A percentile compares a stretch with the other conserved stretches of the same genome.
Evolutionary conservation across 2,888 invertebrate species (phyloP).

Genomic region (Isotomurus palustris): DNA sequence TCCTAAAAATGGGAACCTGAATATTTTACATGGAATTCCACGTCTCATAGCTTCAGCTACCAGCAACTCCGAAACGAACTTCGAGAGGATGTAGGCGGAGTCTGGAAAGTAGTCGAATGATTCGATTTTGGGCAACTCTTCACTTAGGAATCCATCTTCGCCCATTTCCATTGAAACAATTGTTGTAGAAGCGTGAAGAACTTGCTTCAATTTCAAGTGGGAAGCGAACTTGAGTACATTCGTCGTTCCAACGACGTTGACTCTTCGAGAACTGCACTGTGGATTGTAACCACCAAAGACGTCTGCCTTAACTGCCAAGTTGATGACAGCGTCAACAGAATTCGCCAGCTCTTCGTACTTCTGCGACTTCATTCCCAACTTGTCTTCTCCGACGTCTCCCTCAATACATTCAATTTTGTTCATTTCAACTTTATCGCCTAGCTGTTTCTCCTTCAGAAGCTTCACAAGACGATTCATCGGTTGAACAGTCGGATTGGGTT

Average conservation of each 20-base stretch:
- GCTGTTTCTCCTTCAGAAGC: constrained; percentile 21
- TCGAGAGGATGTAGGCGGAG: neutral
- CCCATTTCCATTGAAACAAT: neutral
- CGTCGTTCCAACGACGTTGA: neutral
- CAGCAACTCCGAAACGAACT: neutral
- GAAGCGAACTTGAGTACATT: neutral
- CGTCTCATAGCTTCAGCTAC: neutral
- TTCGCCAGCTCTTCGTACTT: neutral
- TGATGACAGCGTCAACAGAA: neutral
- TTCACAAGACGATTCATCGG: constrained; percentile 19
- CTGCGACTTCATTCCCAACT: constrained; percentile 5
- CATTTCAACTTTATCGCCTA: constrained; percentile 20
- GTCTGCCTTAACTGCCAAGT: neutral
- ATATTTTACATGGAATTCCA: neutral
- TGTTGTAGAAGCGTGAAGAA: neutral
- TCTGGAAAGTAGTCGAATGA: neutral
- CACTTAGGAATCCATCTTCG: neutral
- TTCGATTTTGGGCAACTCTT: neutral
- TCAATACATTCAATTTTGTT: constrained; percentile 16
- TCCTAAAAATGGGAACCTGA: neutral
- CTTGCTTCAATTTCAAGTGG: neutral
- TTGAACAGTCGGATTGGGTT: constrained; percentile 18
- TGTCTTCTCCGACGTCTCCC: constrained; percentile 23
- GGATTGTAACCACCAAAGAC: neutral
- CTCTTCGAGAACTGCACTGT: neutral